These are phyloP conservation scores for Euura saliciscinereae DNA, from an alignment of 1,140 invertebrate species.

Conservation along the genomic window DNA sequence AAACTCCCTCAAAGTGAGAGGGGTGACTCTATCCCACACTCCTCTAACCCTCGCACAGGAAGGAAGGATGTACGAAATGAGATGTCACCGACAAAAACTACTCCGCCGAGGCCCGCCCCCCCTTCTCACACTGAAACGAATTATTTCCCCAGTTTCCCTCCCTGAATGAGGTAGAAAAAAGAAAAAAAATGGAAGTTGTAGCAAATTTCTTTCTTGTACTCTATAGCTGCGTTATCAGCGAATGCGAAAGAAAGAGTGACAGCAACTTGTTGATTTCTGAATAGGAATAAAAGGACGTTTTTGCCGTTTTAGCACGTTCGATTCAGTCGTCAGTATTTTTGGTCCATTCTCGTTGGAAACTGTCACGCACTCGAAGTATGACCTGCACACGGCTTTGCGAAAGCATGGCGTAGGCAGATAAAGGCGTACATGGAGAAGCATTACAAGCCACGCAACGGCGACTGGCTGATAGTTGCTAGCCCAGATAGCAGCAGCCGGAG, in stretches of 20 bases:
- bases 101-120: background rate
- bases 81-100: slow-evolving; percentile 13
- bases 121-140: background rate
- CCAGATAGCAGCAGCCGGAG: slow-evolving; percentile 9
- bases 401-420: slow-evolving; percentile 6
- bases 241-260: too few species aligned
- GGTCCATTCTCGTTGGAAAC: background rate
- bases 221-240: too few species aligned
- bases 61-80: slow-evolving; percentile 6
- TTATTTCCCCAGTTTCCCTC: slow-evolving; percentile 3
- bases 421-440: slow-evolving; percentile 1
- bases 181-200: background rate
- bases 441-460: slow-evolving; percentile 6
- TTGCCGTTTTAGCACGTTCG: background rate
- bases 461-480: slow-evolving; percentile 1
- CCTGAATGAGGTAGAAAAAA: background rate
- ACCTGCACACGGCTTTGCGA: background rate
- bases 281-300: too few species aligned
- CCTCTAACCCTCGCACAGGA: background rate
- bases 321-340: background rate
- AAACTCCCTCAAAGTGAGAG: background rate
- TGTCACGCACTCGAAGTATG: background rate
- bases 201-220: too few species aligned
- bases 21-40: background rate
- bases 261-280: too few species aligned